Percentiles rank a stretch among this genome's conserved stretches.
phyloP scores from a whole-genome alignment of 2,797 vertebrate species.

The Aselliscus stoliczkanus region DNA sequence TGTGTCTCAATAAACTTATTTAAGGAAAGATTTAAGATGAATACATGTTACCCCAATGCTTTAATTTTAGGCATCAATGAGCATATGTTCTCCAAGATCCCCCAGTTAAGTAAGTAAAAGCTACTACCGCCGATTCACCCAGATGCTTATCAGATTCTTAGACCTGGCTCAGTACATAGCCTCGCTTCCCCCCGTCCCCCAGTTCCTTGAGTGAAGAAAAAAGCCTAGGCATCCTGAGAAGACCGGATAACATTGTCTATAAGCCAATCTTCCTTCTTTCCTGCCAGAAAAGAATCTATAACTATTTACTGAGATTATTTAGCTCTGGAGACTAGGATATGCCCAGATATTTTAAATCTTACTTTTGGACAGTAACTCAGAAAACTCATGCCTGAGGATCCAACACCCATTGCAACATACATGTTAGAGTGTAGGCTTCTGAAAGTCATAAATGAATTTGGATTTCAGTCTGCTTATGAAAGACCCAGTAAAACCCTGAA shows the following conservation, averaged over 20 bases:
- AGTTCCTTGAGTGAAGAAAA: neutral
- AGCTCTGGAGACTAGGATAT: neutral
- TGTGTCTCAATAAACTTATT: neutral
- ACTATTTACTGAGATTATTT: neutral
- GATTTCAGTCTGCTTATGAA: neutral
- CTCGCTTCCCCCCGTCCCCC: too few relatives aligned
- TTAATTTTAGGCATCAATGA: neutral
- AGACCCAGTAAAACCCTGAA: neutral
- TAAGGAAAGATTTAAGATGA: neutral
- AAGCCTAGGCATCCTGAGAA: neutral
- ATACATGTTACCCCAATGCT: neutral
- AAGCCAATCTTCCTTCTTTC: neutral
- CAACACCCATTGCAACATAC: neutral
- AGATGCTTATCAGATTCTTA: neutral
- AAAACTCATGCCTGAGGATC: neutral
- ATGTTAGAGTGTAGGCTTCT: neutral
- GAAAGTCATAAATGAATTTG: neutral
- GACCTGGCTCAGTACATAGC: neutral
- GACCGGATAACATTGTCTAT: accelerated
- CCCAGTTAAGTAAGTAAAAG: neutral
- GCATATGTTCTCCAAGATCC: neutral
- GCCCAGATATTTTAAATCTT: neutral
- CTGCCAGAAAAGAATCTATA: neutral
- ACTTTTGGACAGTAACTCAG: neutral
- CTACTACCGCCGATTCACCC: neutral